Conservation (phyloP, 1,140 invertebrate genomes). For the Formica exsecta region DNA sequence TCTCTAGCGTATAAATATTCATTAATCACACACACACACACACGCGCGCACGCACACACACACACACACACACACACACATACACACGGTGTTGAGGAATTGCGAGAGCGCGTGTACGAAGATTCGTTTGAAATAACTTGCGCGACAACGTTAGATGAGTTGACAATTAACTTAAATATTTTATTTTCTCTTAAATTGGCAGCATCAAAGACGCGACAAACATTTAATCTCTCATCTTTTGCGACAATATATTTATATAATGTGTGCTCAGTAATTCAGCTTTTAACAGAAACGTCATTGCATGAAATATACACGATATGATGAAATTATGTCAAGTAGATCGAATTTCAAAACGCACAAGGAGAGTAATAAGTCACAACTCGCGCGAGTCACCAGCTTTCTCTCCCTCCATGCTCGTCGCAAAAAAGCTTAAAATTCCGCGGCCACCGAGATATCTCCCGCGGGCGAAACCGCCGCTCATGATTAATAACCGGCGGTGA, state of each 20-base stretch:
- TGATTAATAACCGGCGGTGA: slow-evolving; percentile 74
- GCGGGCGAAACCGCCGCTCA: slow-evolving; percentile 72
- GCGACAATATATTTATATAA: slow-evolving; percentile 1
- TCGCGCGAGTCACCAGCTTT: slow-evolving; percentile 62
- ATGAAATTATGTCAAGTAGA: slow-evolving; percentile 67
- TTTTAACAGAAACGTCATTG: background rate
- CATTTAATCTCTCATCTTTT: slow-evolving; percentile 20
- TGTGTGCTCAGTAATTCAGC: background rate
- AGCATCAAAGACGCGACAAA: background rate
- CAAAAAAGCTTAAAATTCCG: slow-evolving; percentile 78
- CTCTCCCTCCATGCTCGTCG: slow-evolving; percentile 66
- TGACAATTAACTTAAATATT: background rate
- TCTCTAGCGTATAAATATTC: slow-evolving; percentile 34
- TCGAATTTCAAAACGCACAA: slow-evolving; percentile 75
- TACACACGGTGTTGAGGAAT: no score
- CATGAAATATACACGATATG: slow-evolving; percentile 30
- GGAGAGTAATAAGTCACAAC: slow-evolving; percentile 24
- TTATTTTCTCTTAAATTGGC: background rate
- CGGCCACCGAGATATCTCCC: slow-evolving; percentile 67
- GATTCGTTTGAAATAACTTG: slow-evolving; percentile 11
- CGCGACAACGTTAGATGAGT: slow-evolving; percentile 10
- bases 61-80: no score
- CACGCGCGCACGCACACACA: no score
- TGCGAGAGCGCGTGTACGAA: no score
- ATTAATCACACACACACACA: no score